Base-by-base conservation (phyloP, 2,797 vertebrate species). In the Poecilia velifera region DNA sequence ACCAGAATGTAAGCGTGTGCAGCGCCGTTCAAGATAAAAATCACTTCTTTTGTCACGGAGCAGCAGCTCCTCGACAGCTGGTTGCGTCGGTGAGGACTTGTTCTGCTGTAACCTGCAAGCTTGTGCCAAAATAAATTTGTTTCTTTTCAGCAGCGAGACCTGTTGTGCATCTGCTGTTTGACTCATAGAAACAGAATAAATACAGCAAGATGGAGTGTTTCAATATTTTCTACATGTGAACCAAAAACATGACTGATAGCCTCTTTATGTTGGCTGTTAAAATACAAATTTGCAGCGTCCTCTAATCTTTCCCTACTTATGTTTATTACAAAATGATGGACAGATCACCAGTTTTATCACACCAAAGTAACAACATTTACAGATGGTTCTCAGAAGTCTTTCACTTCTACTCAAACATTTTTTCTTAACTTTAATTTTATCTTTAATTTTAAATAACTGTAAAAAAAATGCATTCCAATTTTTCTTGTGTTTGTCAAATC, bases 121-220 rank as follows among this genome's bases (percentile, higher is more conserved):
- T 80, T 79, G 64, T 86, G 91, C 88, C 89, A 90, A 91, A 84
- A 90, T 87, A 81, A 85, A 93, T 91, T 78, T 87, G 85, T 86
- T 89, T 76, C 85, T 85, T 76, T 57, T 85, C 74, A 68, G 8
- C 73, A 79, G 74, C 51, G 43, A 62, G 57, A 79, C 85, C 80
- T 16, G 72, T 85, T 88, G 85, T 84, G 89, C 83, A 82, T 89
- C 83, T 91, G 83, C 81, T 76, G 49, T 74, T 46, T 76, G 73
- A 76, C 82, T 64, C 72, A 86, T 84, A 85, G 84, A 85, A 49
- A 76, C 83, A 90, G 89, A 91, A 84, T 45, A 81, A 83, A 84
- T 79, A 84, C 80, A 75, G 76, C 39, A 3, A 90, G 77, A 84
- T 72, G 71, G 82, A 82, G 85, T 75, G 46, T 81, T 84, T 87